Conservation (phyloP, 92 coral and sea anemone genomes). For the Scolanthus callimorphus region DNA sequence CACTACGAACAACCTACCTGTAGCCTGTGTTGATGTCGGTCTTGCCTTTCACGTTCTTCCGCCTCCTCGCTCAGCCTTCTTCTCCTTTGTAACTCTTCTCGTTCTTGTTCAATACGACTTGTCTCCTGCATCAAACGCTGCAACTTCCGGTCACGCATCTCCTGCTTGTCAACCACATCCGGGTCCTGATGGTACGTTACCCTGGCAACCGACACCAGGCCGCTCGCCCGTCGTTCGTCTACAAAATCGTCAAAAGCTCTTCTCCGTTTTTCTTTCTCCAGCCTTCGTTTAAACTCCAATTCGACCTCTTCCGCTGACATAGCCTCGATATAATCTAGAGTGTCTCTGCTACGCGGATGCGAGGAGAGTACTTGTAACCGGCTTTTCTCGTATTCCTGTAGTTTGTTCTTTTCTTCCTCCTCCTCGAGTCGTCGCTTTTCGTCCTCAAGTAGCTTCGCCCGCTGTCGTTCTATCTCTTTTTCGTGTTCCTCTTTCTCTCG, state of each 20-base stretch:
- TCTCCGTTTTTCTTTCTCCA: constrained; percentile 65
- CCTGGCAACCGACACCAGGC: constrained; percentile 79
- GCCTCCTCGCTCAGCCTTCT: constrained; percentile 42
- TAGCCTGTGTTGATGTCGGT: constrained; percentile 1
- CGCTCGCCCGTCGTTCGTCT: constrained; percentile 54
- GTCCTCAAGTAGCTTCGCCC: constrained; percentile 29
- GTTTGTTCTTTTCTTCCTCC: constrained; percentile 24
- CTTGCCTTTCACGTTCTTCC: constrained; percentile 35
- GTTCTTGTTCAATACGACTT: constrained; percentile 39
- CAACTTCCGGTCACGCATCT: constrained; percentile 58
- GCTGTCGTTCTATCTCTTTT: constrained; percentile 17
- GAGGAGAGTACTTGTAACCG: constrained; percentile 16
- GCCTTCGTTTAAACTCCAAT: constrained; percentile 80
- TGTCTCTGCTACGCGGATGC: constrained; percentile 46
- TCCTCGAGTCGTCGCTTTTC: constrained; percentile 36
- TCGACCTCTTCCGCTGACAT: constrained; percentile 86
- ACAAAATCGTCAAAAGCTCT: constrained; percentile 23
- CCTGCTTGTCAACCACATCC: constrained; percentile 54
- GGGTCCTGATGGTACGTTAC: constrained; percentile 83
- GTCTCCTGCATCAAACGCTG: constrained; percentile 48
- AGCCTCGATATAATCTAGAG: constrained; percentile 63
- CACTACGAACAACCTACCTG: too few species aligned
- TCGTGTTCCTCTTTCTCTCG: constrained; percentile 50
- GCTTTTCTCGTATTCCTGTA: constrained; percentile 15
- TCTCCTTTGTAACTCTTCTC: constrained; percentile 50